Conservation (phyloP, 1,140 invertebrate species). For the Protaetia brevitarsis region DNA sequence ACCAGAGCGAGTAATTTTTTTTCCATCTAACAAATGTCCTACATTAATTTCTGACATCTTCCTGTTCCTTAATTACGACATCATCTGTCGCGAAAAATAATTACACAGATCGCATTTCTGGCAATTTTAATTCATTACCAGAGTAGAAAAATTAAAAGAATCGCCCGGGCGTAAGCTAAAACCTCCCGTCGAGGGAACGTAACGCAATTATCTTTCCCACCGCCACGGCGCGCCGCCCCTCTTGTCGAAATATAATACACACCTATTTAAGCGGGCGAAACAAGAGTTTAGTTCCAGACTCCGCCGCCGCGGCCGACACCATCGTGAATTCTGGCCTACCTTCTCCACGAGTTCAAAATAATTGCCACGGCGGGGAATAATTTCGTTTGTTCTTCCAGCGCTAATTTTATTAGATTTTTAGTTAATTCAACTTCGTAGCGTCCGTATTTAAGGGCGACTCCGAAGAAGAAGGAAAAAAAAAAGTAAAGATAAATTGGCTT, state of each 20-base stretch:
- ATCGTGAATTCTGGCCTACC: neutral
- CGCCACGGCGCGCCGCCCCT: neutral
- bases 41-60: neutral
- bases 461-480: too few relatives aligned
- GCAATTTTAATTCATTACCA: constrained; percentile 13
- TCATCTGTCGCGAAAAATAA: constrained; percentile 2
- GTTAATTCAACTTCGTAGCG: constrained; percentile 16
- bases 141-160: neutral
- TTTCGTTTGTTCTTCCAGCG: constrained; percentile 13
- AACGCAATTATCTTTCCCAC: neutral
- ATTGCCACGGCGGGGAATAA: constrained; percentile 7
- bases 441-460: constrained; percentile 6
- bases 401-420: constrained; percentile 16
- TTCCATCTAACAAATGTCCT: neutral
- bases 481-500: constrained; percentile 31
- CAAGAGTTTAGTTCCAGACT: neutral
- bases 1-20: too few relatives aligned
- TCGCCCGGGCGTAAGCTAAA: neutral
- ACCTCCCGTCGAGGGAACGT: neutral
- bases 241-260: constrained; percentile 12
- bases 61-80: neutral
- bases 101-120: neutral
- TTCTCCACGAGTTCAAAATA: neutral
- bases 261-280: constrained; percentile 7
- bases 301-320: too few relatives aligned